phyloP scores from a whole-genome alignment of 1,140 invertebrate genomes.

The Rhynchophorus ferrugineus region DNA sequence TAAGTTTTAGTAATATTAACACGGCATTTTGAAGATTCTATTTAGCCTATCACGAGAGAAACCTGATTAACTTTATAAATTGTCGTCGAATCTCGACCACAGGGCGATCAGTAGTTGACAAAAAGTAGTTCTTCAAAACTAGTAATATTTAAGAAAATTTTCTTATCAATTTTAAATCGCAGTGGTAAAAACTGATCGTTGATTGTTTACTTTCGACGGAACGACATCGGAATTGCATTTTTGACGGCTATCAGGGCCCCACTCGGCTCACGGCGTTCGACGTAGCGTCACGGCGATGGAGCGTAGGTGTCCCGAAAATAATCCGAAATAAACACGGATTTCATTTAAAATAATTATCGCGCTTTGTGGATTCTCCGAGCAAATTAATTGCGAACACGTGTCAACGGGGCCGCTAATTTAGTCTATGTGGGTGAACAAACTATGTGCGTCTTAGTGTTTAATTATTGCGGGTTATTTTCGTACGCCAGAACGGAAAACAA shows the following conservation, averaged over 20 bases:
- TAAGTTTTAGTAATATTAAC: no score
- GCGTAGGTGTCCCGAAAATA: not conserved
- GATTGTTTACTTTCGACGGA: no score
- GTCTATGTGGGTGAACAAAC: not conserved
- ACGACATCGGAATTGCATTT: not conserved
- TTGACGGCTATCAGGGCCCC: not conserved
- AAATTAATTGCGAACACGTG: not conserved
- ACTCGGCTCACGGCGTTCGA: not conserved
- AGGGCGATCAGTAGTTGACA: no score
- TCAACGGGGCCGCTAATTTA: not conserved
- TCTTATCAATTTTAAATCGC: no score
- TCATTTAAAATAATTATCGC: not conserved
- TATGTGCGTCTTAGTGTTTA: not conserved
- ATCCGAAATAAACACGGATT: not conserved
- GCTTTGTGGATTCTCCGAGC: not conserved
- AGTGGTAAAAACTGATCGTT: no score
- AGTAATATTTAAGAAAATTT: no score
- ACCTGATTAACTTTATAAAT: no score
- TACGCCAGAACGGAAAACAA: not conserved
- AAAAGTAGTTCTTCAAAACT: no score
- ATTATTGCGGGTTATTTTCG: not conserved
- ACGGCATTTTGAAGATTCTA: no score
- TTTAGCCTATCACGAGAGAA: no score
- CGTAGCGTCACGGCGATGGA: not conserved
- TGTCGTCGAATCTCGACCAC: no score